Evolutionary conservation across 2,888 invertebrate genomes (phyloP), one percentile per base, ranked within the genome.

Genomic region (Strigamia maritima): DNA sequence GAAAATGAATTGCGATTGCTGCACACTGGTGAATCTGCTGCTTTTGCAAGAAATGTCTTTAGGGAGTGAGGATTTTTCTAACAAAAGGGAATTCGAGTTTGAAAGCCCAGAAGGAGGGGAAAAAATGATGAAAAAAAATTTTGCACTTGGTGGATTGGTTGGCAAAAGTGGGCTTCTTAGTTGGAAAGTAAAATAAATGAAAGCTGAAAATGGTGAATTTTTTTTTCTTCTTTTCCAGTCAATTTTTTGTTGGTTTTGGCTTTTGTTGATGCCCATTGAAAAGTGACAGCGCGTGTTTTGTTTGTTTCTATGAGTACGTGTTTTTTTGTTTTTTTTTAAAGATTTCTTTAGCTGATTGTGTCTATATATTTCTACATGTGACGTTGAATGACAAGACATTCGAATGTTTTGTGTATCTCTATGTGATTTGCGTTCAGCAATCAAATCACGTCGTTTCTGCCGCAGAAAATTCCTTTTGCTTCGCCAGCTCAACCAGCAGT

Each of bases 341-440:
- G 70, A 28, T 70, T 70, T 70, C 28, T 70, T 70, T 70, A 70
- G 70, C 28, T 70, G 70, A 70, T 70, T 70, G 70, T 54, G 54
- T n/a, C 19, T 19, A 6, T 19, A 6, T 54, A 54, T 1, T 54
- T 54, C 26, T 28, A 16, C 28, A 28, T 28, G 26, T 28, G 28
- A 70, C 70, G 14, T 70, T 12, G 26, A n/a, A n/a, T n/a, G 28
- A 28, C 70, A 28, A 26, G 70, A 14, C 28, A 26, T 16, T 70
- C 8, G 54, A 54, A 54, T 54, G 54, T 54, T 19, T 54, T 19
- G 54, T 54, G 22, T 19, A 70, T 70, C 16, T 70, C 70, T 70
- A 28, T 28, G 70, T 70, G 70, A 70, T 70, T 70, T 70, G 70
- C 70, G 70, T 70, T 70, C 70, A 28, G 70, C 70, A 70, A 70